Conservation (phyloP, 2,797 vertebrate genomes). For the Hippopotamyrus pictus region DNA sequence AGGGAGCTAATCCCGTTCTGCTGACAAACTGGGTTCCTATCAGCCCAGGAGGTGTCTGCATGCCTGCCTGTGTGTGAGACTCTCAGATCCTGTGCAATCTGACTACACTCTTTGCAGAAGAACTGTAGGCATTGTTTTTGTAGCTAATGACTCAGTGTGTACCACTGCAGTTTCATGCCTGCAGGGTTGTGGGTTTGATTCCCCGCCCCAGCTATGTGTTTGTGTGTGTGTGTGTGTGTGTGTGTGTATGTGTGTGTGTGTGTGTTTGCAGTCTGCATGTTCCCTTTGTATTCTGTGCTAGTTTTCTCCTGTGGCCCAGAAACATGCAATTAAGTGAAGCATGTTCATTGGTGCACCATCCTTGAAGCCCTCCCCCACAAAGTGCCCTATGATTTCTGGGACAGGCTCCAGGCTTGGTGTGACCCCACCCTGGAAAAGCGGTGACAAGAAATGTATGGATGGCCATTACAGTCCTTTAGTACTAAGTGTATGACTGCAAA, state of each 20-base stretch:
- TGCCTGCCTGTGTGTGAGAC: not conserved
- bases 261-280: not conserved
- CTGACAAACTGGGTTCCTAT: constrained; percentile 37
- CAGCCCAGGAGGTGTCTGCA: constrained; percentile 15
- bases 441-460: not conserved
- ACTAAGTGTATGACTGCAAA: not conserved
- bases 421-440: not conserved
- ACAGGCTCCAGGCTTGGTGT: not conserved
- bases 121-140: not conserved
- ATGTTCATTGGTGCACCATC: not conserved
- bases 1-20: constrained; percentile 40
- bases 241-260: not conserved
- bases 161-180: not conserved
- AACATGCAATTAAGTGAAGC: not conserved
- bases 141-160: not conserved
- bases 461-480: not conserved
- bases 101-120: not conserved
- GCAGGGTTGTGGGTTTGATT: not conserved
- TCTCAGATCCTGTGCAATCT: not conserved
- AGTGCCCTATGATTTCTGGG: not conserved
- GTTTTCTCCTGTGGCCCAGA: not conserved
- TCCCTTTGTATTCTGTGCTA: not conserved
- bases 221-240: not conserved
- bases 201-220: not conserved
- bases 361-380: not conserved